Conservation (phyloP, 2,113 vertebrate species). For the Herpailurus yagouaroundi region DNA sequence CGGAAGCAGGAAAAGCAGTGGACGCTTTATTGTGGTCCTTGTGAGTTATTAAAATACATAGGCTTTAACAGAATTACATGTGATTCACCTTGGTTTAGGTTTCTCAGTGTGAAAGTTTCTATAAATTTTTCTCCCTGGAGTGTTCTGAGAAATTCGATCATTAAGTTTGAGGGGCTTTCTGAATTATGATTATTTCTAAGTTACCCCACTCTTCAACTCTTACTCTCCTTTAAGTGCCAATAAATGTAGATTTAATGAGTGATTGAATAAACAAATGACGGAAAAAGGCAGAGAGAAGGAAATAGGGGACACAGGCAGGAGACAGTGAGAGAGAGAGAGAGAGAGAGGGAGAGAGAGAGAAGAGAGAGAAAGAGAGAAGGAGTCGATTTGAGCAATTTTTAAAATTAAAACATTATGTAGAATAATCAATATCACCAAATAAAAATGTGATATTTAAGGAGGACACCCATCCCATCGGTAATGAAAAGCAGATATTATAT, state of each 20-base stretch:
- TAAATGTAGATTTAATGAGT: neutral
- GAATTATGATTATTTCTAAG: conserved; percentile 9
- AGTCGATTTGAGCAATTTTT: neutral
- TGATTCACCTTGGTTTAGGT: neutral
- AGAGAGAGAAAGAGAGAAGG: neutral
- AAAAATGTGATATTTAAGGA: conserved; percentile 31
- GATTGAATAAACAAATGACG: neutral
- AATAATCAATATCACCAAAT: neutral
- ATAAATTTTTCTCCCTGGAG: neutral
- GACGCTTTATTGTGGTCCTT: neutral
- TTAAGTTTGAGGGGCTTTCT: neutral
- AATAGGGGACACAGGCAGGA: neutral
- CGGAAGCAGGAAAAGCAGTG: neutral
- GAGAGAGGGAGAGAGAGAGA: neutral
- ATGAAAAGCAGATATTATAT: neutral
- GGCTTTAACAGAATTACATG: neutral
- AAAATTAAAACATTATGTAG: conserved; percentile 7
- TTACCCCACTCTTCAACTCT: neutral
- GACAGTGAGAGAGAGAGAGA: neutral
- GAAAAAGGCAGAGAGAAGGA: neutral
- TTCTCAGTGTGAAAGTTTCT: neutral
- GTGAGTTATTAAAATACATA: neutral
- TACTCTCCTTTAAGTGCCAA: neutral
- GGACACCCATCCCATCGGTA: neutral
- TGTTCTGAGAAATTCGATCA: neutral